These are phyloP conservation scores for Poecilus cupreus DNA, from an alignment of 2,888 invertebrate species.

Conservation along the genomic window DNA sequence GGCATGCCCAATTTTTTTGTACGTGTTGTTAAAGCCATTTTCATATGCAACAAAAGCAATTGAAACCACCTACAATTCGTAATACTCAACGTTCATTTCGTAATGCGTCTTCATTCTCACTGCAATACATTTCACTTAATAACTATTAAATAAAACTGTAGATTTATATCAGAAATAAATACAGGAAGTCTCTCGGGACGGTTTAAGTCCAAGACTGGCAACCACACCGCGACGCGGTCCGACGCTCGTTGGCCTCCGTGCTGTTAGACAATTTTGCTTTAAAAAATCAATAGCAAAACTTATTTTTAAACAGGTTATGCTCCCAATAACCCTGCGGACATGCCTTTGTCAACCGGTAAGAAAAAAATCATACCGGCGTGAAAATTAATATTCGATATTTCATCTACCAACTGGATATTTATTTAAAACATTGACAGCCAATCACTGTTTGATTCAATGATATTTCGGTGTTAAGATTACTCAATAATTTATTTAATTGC, in stretches of 20 bases:
- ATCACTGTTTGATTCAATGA: background rate
- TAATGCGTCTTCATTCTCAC: constrained; percentile 34
- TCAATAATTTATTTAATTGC: too few species aligned
- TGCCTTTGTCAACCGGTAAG: background rate
- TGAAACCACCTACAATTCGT: too few species aligned
- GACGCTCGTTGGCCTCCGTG: background rate
- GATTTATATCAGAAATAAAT: constrained; percentile 36
- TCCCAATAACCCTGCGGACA: background rate
- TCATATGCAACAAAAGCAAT: too few species aligned
- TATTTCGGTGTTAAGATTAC: too few species aligned
- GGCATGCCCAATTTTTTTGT: too few species aligned
- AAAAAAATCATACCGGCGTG: background rate
- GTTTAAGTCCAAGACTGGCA: background rate
- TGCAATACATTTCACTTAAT: constrained; percentile 26
- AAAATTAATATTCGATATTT: background rate
- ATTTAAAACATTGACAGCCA: too few species aligned
- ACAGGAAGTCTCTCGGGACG: background rate
- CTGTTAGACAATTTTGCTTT: constrained; percentile 22
- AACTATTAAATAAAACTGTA: constrained; percentile 13
- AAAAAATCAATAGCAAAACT: constrained; percentile 26
- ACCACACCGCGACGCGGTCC: background rate
- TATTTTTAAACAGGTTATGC: constrained; percentile 29
- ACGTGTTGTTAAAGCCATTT: too few species aligned
- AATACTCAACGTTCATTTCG: too few species aligned
- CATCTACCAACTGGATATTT: background rate